These are phyloP conservation scores for Apocheima hispidaria DNA, from an alignment of 2,888 invertebrate species.

Conservation along the genomic window DNA sequence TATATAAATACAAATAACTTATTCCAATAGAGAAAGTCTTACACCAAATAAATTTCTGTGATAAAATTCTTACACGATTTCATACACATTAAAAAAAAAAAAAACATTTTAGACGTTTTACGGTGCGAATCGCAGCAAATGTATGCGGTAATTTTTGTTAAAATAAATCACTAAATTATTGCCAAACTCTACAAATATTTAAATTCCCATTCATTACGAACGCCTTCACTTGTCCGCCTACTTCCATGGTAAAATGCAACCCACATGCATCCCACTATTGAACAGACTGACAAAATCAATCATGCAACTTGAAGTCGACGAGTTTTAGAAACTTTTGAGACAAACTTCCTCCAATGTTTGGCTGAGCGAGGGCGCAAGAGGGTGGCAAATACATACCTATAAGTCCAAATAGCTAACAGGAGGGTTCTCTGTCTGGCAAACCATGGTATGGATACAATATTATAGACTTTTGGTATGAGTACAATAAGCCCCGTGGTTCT, in stretches of 20 bases:
- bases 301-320: slow-evolving; percentile 7
- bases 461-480: slow-evolving; percentile 27
- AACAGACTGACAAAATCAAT: slow-evolving; percentile 26
- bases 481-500: slow-evolving; percentile 77
- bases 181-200: not conserved
- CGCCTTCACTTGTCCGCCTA: slow-evolving; percentile 39
- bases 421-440: slow-evolving; percentile 81
- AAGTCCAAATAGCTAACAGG: slow-evolving; percentile 58
- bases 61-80: too few species aligned
- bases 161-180: slow-evolving; percentile 9
- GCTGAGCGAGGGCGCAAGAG: slow-evolving; percentile 36
- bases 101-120: too few species aligned
- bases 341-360: slow-evolving; percentile 20
- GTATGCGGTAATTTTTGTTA: not conserved
- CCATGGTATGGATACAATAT: slow-evolving; percentile 50
- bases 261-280: slow-evolving; percentile 37
- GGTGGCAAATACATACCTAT: slow-evolving; percentile 61
- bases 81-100: too few species aligned
- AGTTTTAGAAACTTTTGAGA: not conserved
- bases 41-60: too few species aligned
- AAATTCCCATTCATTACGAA: slow-evolving; percentile 28
- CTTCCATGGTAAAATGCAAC: slow-evolving; percentile 39
- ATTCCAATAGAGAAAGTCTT: too few species aligned
- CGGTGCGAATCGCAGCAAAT: too few species aligned
- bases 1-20: too few species aligned